Conservation (phyloP, 2,888 invertebrate genomes). For the Synanthedon formicaeformis region DNA sequence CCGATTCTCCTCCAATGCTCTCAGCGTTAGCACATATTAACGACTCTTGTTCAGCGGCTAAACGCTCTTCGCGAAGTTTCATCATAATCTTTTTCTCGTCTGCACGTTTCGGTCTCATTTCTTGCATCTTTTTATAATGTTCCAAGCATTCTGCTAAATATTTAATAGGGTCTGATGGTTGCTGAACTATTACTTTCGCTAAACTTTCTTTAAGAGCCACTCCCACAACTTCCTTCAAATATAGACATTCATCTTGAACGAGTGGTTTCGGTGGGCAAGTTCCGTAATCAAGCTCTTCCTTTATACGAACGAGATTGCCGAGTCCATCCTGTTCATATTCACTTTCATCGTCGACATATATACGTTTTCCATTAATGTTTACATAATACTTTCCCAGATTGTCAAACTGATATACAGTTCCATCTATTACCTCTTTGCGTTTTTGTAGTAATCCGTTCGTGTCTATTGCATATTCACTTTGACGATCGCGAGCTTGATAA, state of each 20-base stretch:
- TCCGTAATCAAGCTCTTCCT: constrained; percentile 1
- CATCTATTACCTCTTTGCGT: constrained; percentile 14
- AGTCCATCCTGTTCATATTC: constrained; percentile 20
- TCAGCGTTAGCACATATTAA: not conserved
- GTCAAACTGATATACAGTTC: constrained; percentile 19
- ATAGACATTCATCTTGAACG: constrained; percentile 17
- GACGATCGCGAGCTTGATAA: constrained; percentile 16
- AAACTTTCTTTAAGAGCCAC: constrained; percentile 23
- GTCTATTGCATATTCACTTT: constrained; percentile 21
- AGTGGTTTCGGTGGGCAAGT: constrained; percentile 12
- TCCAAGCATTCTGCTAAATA: constrained; percentile 21
- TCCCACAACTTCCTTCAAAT: constrained; percentile 22
- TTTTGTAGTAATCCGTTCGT: constrained; percentile 16
- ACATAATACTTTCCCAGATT: constrained; percentile 21
- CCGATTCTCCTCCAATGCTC: not conserved
- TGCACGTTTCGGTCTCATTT: constrained; percentile 7
- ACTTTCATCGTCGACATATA: constrained; percentile 15
- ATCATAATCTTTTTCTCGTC: not conserved
- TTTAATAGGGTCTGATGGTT: constrained; percentile 25
- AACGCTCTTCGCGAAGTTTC: not conserved
- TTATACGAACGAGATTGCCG: constrained; percentile 18
- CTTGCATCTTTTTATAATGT: constrained; percentile 5
- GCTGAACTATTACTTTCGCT: constrained; percentile 24
- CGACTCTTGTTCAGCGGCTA: not conserved
- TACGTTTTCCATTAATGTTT: constrained; percentile 11